Base-by-base conservation (phyloP, 2,113 vertebrate species). In the Paramormyrops kingsleyae region DNA sequence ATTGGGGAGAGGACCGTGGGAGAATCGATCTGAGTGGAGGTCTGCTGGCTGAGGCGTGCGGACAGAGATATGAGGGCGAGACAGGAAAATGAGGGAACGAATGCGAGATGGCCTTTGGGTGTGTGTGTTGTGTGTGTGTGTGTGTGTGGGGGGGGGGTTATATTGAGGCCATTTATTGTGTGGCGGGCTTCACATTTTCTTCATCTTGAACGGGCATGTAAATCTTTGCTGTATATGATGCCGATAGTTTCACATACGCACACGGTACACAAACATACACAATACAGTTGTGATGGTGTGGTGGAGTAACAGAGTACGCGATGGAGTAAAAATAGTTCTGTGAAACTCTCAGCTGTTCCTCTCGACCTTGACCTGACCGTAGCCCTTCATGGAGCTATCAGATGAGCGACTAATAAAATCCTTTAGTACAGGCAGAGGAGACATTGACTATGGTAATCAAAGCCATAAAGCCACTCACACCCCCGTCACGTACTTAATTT, bases 401-500 rank as follows among this genome's bases (percentile, higher is more conserved):
- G 91, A 86, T 88, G 87, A 62, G 88, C 88, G 90, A 89, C 88
- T 92, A 91, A 47, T 77, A 92, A 42, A 92, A 77, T 90, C 93
- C 90, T 94, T 92, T 90, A 92, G 91, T 93, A 93, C 46, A 88
- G 91, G 42, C 83, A 92, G 89, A 49, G 89, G 87, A 85, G 92
- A 92, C 24, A 77, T 92, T 93, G 93, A 91, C 92, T 87, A 89
- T 89, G 0, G 90, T 92, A 92, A 93, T 95, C 92, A 94, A 94
- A 94, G 92, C 90, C 1, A 80, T 88, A 90, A 91, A 87, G 56
- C 12, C 70, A 93, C 93, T 92, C 87, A 93, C 91, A 95, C 89
- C 89, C 94, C 35, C 42, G 90, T 94, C 94, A 95, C 94, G 93
- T 94, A 93, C 90, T 93, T 92, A 93, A 95, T 94, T 94, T 93